Conservation (phyloP, 2,113 vertebrate species). For the Seriola dumerili region DNA sequence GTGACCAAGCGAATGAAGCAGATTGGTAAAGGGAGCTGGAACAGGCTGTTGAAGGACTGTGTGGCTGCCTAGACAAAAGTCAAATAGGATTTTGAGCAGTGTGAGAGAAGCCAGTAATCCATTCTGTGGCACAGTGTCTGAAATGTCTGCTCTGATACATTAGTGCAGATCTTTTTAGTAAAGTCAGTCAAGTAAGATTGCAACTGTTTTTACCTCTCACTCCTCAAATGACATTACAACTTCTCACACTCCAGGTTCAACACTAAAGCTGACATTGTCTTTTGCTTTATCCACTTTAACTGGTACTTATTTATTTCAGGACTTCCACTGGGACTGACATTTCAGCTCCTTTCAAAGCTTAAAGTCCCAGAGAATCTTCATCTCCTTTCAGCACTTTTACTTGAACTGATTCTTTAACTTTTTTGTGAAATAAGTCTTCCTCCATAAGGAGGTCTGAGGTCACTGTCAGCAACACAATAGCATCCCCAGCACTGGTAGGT, state of each 20-base stretch:
- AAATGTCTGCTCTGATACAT: constrained; percentile 12
- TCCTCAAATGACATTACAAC: neutral
- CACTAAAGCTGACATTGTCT: neutral
- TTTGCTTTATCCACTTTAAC: neutral
- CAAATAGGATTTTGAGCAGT: constrained; percentile 49
- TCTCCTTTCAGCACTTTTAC: neutral
- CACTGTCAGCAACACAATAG: neutral
- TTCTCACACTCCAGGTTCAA: neutral
- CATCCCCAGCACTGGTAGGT: neutral
- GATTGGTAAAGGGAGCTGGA: constrained; percentile 24
- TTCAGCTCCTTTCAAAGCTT: neutral
- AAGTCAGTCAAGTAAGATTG: neutral
- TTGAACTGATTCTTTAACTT: neutral
- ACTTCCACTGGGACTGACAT: neutral
- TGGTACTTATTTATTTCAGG: neutral
- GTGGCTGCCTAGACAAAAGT: constrained; percentile 26
- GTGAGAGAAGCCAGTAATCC: constrained; percentile 13
- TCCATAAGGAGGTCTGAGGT: neutral
- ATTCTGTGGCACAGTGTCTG: constrained; percentile 25
- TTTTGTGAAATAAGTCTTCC: neutral
- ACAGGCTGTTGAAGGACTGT: constrained; percentile 6
- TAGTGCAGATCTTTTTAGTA: neutral
- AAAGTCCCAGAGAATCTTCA: neutral
- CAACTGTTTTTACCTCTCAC: neutral
- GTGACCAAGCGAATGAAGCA: constrained; percentile 52